Percentiles rank a stretch among this genome's conserved stretches.
phyloP scores from a whole-genome alignment of 2,888 invertebrate species.

The Iselma pallidipennis region DNA sequence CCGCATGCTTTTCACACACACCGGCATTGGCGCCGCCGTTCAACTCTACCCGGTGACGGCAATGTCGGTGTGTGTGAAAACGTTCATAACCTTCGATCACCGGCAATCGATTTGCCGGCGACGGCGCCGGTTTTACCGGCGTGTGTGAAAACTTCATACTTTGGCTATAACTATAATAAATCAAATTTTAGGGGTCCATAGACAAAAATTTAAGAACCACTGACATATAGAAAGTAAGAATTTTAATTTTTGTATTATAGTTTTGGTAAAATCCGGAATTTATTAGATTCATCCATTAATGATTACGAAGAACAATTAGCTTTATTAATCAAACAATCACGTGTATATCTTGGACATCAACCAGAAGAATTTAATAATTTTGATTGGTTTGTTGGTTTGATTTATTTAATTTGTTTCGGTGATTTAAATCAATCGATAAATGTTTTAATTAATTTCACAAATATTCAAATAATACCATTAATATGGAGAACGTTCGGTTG shows the following conservation, averaged over 20 bases:
- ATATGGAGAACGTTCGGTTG: slow-evolving; percentile 31
- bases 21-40: too few species aligned
- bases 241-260: slow-evolving; percentile 21
- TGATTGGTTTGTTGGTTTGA: slow-evolving; percentile 36
- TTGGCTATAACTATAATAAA: too few species aligned
- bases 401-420: slow-evolving; percentile 33
- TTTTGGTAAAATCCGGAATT: slow-evolving; percentile 21
- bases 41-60: too few species aligned
- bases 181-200: too few species aligned
- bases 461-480: slow-evolving; percentile 26
- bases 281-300: slow-evolving; percentile 17
- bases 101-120: too few species aligned
- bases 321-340: slow-evolving; percentile 32
- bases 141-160: too few species aligned
- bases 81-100: too few species aligned
- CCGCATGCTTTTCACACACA: too few species aligned
- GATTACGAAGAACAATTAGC: slow-evolving; percentile 28
- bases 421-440: slow-evolving; percentile 4
- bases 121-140: too few species aligned
- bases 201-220: too few species aligned
- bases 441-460: slow-evolving; percentile 25
- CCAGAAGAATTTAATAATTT: slow-evolving; percentile 32
- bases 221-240: too few species aligned
- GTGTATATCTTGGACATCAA: slow-evolving; percentile 24
- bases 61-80: too few species aligned